Evolutionary conservation across 2,888 invertebrate genomes (phyloP), one percentile per base, ranked within the genome.

Genomic region (Cylindroiulus punctatus): DNA sequence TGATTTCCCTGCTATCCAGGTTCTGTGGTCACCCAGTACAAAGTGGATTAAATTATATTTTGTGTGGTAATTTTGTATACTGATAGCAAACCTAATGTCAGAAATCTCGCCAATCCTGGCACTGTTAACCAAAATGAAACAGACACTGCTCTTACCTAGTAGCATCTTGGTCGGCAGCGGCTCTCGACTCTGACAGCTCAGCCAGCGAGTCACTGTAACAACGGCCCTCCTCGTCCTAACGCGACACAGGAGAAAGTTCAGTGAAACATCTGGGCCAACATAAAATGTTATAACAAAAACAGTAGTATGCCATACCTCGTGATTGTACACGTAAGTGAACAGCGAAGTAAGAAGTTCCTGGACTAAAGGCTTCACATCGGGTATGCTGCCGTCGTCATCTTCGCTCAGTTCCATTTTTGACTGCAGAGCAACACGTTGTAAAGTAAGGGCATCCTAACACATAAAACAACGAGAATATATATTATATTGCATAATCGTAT

Each of bases 131-230:
- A n/a, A 36, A 36, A 36, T 7, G 7, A 36, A 36, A 36, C 36
- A 36, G 36, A 7, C 7, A 7, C 7, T 36, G 36, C 7, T 36
- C 36, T 36, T 88, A 89, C 84, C 57, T 88, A 17, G 88, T 88
- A 22, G 89, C 89, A 82, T 89, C 88, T 81, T 89, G 76, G 47
- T 65, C 81, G 44, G 36, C 84, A 81, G 36, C 84, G 2, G 76
- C 95, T 90, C 97, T 97, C 90, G 96, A 95, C 89, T 98, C 97
- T 0, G 97, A 95, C 36, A 98, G 91, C 90, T 99, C 99, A 0
- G 96, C 95, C 94, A 99, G 95, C 2, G 98, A 97, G 92, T 99
- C 98, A 0, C 97, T 97, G 91, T 96, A 98, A 90, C 98, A 98
- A 87, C 98, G 94, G 83, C 98, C 98, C 91, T 98, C 98, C 89